Conservation (phyloP, 1,140 invertebrate species). For the Drosophila nannoptera region DNA sequence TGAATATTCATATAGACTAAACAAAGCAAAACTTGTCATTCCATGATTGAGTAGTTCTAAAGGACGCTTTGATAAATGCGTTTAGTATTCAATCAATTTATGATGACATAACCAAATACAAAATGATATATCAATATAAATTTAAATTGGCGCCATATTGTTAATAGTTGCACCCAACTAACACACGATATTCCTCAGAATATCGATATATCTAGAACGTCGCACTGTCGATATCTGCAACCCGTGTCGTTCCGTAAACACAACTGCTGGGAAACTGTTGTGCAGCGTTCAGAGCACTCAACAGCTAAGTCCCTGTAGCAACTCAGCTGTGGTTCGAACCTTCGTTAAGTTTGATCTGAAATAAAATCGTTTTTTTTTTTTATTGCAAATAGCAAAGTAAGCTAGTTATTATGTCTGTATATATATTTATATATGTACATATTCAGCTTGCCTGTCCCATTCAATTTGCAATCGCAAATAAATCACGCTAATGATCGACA, state of each 20-base stretch:
- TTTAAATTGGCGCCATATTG: neutral
- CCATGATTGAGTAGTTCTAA: too few relatives aligned
- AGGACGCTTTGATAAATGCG: too few relatives aligned
- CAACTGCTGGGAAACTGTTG: slow-evolving; percentile 3
- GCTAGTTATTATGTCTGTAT: neutral
- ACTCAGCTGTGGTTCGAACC: neutral
- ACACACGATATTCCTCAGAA: too few relatives aligned
- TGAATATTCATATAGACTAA: too few relatives aligned
- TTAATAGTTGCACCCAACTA: neutral
- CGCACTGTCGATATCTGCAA: too few relatives aligned
- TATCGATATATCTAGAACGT: slow-evolving; percentile 4
- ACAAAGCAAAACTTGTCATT: too few relatives aligned
- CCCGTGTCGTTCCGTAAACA: neutral
- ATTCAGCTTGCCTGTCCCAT: neutral
- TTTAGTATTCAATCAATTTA: too few relatives aligned
- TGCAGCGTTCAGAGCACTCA: neutral
- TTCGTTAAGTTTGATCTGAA: neutral
- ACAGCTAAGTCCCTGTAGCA: neutral
- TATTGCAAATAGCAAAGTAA: neutral
- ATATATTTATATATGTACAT: too few relatives aligned
- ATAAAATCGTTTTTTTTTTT: neutral
- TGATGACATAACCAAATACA: too few relatives aligned
- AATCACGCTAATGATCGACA: slow-evolving; percentile 64
- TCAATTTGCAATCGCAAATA: slow-evolving; percentile 42
- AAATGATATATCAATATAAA: too few relatives aligned